Base-by-base conservation (phyloP, 2,888 invertebrate species). In the Drosophila prostipennis region DNA sequence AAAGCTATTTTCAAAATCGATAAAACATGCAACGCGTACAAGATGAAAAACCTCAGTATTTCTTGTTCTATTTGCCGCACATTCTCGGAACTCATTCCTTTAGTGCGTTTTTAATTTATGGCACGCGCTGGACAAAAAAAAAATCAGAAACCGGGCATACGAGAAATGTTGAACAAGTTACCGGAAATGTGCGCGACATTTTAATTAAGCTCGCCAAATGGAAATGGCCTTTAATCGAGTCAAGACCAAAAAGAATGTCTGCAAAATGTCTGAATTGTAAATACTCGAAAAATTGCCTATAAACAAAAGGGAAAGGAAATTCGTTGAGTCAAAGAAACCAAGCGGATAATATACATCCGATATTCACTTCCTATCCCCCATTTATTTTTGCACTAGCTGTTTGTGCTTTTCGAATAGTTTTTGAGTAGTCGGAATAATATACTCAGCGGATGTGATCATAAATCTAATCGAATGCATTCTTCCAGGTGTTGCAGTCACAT, bases 171-270 rank as follows among this genome's bases (percentile, higher is more conserved):
- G 43, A 63, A 53, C 74, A 73, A 69, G 43, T 60, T 74, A 80
- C 87, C 91, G 91, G 90, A 90, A 89, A 80, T 85, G 81, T 79
- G 78, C 80, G 90, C 89, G 91, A 91, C 90, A 80, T 89, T 87
- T 90, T 90, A 90, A 91, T 91, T 90, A 79, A 89, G 70, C 74
- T 63, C 65, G 77, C 87, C 86, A 86, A 86, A 76, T 80, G 57
- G 59, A 78, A 84, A 77, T 77, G 77, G 70, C 80, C 81, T 75
- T 87, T 78, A 80, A 88, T 84, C 63, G 63, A 80, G 58, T 75
- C 51, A 48, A 56, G 61, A 49, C 64, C 61, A 51, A 59, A 56
- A 54, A 54, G 55, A 71, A 73, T 73, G 69, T 64, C 42, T 45
- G 60, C 67, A 54, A 29, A 54, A 39, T 14, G 11, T 48, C 55